These are phyloP conservation scores for Spodoptera picta DNA, from an alignment of 2,888 invertebrate genomes.

Conservation along the genomic window DNA sequence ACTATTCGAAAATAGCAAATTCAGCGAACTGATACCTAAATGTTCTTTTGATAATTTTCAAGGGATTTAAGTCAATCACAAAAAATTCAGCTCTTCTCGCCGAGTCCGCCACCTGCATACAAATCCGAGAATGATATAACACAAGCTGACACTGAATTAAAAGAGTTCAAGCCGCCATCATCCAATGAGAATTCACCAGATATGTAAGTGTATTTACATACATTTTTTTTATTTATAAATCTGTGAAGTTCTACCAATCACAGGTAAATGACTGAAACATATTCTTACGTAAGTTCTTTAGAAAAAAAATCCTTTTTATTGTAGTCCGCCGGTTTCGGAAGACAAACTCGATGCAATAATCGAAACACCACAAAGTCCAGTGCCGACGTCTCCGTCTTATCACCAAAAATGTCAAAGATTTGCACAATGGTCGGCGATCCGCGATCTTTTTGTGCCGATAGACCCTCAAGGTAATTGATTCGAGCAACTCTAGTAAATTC, in stretches of 20 bases:
- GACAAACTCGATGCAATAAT: slow-evolving; percentile 57
- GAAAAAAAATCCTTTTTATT: neutral
- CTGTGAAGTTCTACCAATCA: too few relatives aligned
- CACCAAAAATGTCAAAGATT: slow-evolving; percentile 66
- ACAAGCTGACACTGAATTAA: slow-evolving; percentile 68
- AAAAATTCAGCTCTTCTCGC: slow-evolving; percentile 66
- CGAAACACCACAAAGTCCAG: slow-evolving; percentile 80
- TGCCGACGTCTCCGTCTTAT: slow-evolving; percentile 72
- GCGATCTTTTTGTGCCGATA: slow-evolving; percentile 79
- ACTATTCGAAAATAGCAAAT: too few relatives aligned
- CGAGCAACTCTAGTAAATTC: slow-evolving; percentile 31
- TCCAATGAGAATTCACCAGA: slow-evolving; percentile 55
- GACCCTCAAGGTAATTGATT: slow-evolving; percentile 89
- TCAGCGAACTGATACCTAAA: too few relatives aligned
- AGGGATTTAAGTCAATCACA: slow-evolving; percentile 61
- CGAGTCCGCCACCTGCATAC: slow-evolving; percentile 57
- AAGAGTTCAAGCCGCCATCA: slow-evolving; percentile 64
- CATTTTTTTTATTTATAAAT: too few relatives aligned
- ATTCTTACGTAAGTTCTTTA: too few relatives aligned
- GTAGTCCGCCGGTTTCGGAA: slow-evolving; percentile 54
- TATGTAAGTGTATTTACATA: slow-evolving; percentile 52
- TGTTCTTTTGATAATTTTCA: slow-evolving; percentile 24
- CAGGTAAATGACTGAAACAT: too few relatives aligned
- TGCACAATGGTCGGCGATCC: slow-evolving; percentile 64
- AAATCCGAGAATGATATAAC: slow-evolving; percentile 58